Evolutionary conservation across 2,888 invertebrate species (phyloP).

Genomic region (Synergus gifuensis): DNA sequence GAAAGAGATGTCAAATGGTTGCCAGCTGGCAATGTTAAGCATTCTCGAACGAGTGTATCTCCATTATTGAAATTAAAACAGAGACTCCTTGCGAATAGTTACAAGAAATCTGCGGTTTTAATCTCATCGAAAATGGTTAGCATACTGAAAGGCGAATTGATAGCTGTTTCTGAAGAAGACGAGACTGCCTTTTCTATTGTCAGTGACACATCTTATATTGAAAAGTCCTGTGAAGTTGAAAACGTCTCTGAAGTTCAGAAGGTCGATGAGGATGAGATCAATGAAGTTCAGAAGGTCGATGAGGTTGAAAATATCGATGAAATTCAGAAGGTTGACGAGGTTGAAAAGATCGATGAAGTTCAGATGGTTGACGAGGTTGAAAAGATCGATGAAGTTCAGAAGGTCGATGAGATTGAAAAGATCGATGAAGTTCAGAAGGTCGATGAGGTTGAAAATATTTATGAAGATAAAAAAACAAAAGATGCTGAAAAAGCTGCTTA

Average conservation of each 20-base stretch:
- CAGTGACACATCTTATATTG: not conserved
- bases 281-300: not conserved
- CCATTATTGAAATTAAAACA: constrained; percentile 12
- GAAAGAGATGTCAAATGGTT: not conserved
- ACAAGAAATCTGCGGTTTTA: not conserved
- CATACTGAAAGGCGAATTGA: not conserved
- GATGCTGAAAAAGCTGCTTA: too few species aligned
- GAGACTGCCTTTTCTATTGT: not conserved
- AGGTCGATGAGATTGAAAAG: not conserved
- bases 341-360: not conserved
- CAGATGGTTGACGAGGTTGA: not conserved
- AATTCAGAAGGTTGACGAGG: not conserved
- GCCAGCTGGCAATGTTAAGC: not conserved
- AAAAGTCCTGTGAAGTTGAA: not conserved
- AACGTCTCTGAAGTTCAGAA: not conserved
- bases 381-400: not conserved
- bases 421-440: not conserved
- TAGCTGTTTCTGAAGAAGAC: not conserved
- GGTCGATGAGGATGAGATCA: not conserved
- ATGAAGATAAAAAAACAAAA: not conserved
- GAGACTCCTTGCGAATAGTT: constrained; percentile 19
- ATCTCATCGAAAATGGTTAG: not conserved
- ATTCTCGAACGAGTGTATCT: not conserved
- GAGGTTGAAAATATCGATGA: not conserved
- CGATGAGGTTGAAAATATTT: too few species aligned